Percentiles rank a stretch among this genome's conserved stretches.
phyloP scores from a whole-genome alignment of 1,140 invertebrate genomes.

The Drosophila nebulosa region DNA sequence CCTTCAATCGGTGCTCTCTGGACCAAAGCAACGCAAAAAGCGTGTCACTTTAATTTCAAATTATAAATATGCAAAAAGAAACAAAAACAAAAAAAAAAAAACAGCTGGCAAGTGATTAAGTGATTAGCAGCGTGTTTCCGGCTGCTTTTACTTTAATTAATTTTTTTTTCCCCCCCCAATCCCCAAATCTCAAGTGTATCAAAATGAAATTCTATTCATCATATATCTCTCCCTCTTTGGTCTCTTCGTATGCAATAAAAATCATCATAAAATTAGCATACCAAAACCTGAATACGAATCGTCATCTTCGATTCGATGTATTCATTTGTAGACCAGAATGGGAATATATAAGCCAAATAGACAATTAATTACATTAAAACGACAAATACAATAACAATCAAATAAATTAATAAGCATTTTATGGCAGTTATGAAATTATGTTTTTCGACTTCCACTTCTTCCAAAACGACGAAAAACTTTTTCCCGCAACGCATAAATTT shows the following conservation, averaged over 20 bases:
- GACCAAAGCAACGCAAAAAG: background rate
- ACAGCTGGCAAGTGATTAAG: slow-evolving; percentile 69
- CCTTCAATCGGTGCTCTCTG: background rate
- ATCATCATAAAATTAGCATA: slow-evolving; percentile 35
- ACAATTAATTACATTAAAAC: slow-evolving; percentile 47
- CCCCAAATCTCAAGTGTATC: too few species aligned
- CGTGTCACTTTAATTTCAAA: slow-evolving; percentile 67
- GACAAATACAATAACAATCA: slow-evolving; percentile 23
- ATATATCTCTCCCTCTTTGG: too few species aligned
- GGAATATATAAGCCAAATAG: slow-evolving; percentile 42
- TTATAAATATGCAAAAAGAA: slow-evolving; percentile 62
- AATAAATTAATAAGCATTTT: slow-evolving; percentile 51
- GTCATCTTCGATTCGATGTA: slow-evolving; percentile 17
- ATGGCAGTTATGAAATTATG: slow-evolving; percentile 48
- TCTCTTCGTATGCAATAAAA: too few species aligned
- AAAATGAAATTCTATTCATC: background rate
- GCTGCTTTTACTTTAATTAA: slow-evolving; percentile 67
- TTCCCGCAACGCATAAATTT: slow-evolving; percentile 43
- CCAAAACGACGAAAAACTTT: slow-evolving; percentile 43
- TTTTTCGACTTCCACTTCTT: background rate
- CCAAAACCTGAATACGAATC: slow-evolving; percentile 15
- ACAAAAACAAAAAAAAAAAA: slow-evolving; percentile 23
- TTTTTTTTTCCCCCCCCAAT: slow-evolving; percentile 11
- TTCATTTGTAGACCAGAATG: slow-evolving; percentile 44
- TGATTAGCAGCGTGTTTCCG: slow-evolving; percentile 36